A percentile compares a stretch with the other conserved stretches of the same genome.
These are phyloP conservation scores for Andrena bucephala DNA, from an alignment of 2,888 invertebrate species.

Conservation along the genomic window DNA sequence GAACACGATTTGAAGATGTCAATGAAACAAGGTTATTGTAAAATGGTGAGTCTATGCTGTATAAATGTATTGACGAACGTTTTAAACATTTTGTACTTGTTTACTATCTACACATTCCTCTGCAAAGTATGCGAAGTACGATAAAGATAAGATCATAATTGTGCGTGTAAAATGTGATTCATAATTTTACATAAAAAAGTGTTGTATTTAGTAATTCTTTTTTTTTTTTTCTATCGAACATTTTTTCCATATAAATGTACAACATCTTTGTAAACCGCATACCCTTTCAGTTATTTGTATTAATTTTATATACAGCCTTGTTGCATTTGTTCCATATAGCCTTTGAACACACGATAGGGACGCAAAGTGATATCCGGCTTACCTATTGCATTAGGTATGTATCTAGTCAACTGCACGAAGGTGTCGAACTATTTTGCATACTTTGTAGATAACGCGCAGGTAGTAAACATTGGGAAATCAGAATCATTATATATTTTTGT, in stretches of 20 bases:
- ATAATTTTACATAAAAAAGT: constrained; percentile 23
- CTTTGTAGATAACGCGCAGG: constrained; percentile 67
- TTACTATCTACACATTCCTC: constrained; percentile 68
- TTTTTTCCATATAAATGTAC: constrained; percentile 11
- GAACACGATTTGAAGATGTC: constrained; percentile 39
- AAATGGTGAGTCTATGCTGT: constrained; percentile 58
- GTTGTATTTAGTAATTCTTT: constrained; percentile 11
- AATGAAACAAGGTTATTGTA: constrained; percentile 46
- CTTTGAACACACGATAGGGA: constrained; percentile 29
- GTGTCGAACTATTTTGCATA: constrained; percentile 47
- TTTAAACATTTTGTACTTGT: constrained; percentile 52
- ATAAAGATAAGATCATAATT: constrained; percentile 13
- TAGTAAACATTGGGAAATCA: constrained; percentile 58
- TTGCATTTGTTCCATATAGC: constrained; percentile 22
- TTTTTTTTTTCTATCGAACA: constrained; percentile 36
- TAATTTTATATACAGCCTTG: constrained; percentile 23
- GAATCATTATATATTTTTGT: constrained; percentile 42
- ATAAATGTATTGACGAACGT: constrained; percentile 47
- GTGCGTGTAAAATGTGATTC: constrained; percentile 27
- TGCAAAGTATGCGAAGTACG: constrained; percentile 58
- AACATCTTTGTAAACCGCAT: constrained; percentile 11
- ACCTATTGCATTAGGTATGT: constrained; percentile 60
- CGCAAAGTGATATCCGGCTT: constrained; percentile 38
- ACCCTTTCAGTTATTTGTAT: constrained; percentile 30
- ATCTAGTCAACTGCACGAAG: constrained; percentile 59